Evolutionary conservation across 2,797 vertebrate species (phyloP).

Genomic region (Diglossa cyanea): DNA sequence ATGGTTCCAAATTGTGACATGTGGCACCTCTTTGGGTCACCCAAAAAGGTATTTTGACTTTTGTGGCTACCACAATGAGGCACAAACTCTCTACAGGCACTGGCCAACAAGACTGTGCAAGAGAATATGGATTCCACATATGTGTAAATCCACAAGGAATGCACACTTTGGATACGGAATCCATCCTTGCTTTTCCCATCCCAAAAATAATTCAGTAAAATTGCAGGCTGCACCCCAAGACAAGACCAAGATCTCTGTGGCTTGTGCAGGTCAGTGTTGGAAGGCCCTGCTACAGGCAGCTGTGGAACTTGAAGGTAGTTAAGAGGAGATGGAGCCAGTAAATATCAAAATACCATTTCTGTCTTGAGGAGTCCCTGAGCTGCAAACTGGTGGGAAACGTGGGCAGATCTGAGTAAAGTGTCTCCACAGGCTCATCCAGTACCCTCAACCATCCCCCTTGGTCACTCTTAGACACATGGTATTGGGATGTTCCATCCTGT

Average conservation of each 20-base stretch:
- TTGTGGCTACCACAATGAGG: not conserved
- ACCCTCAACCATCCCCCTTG: not conserved
- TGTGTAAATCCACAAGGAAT: not conserved
- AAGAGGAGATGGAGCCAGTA: not conserved
- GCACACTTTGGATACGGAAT: not conserved
- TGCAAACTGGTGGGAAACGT: not conserved
- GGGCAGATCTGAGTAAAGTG: not conserved
- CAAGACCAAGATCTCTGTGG: not conserved
- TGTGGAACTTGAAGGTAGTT: not conserved
- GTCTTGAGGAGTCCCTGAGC: not conserved
- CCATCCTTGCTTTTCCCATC: not conserved
- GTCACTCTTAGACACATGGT: not conserved
- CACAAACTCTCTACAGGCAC: not conserved
- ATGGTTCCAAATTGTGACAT: accelerated
- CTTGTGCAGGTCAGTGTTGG: not conserved
- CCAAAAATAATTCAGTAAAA: not conserved
- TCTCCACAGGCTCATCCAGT: not conserved
- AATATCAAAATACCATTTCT: not conserved
- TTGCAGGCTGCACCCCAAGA: not conserved
- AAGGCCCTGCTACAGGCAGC: not conserved
- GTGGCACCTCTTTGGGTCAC: not conserved
- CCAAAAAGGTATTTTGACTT: not conserved
- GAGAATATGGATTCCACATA: not conserved
- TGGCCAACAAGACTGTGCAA: not conserved
- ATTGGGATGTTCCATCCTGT: not conserved